Percentiles rank a stretch among this genome's conserved stretches.
phyloP scores from a whole-genome alignment of 1,140 invertebrate genomes.

The Drosophila kurseongensis region DNA sequence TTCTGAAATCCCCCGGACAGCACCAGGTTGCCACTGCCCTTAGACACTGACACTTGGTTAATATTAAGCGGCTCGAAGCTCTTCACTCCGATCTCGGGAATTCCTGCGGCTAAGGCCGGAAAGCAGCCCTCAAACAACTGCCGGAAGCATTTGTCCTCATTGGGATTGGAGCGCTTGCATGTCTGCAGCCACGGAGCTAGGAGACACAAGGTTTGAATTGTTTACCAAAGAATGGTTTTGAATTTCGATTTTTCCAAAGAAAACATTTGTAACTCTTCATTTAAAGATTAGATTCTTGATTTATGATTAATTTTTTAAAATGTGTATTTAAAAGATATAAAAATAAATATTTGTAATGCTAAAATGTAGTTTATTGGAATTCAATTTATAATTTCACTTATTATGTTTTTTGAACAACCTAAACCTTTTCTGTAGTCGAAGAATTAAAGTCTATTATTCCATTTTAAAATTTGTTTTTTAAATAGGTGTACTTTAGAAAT shows the following conservation, averaged over 20 bases:
- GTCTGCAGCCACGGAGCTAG: slow-evolving; percentile 78
- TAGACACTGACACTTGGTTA: slow-evolving; percentile 84
- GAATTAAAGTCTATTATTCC: too few species aligned
- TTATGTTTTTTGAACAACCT: too few species aligned
- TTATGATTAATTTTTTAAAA: too few species aligned
- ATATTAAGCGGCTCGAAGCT: slow-evolving; percentile 85
- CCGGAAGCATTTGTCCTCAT: slow-evolving; percentile 81
- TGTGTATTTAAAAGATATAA: too few species aligned
- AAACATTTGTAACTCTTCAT: too few species aligned
- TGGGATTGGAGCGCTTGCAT: slow-evolving; percentile 77
- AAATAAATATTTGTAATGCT: too few species aligned
- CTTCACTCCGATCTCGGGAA: slow-evolving; percentile 85
- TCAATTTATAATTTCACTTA: too few species aligned
- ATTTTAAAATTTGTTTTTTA: too few species aligned
- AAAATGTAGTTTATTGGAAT: too few species aligned
- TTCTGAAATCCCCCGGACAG: slow-evolving; percentile 85
- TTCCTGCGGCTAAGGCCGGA: slow-evolving; percentile 82
- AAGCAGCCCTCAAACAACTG: slow-evolving; percentile 78
- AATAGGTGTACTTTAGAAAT: too few species aligned
- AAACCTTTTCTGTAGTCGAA: too few species aligned
- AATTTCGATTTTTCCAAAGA: not conserved
- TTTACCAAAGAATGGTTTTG: not conserved
- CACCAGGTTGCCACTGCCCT: slow-evolving; percentile 85
- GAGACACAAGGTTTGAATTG: not conserved
- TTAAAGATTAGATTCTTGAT: too few species aligned